Evolutionary conservation across 2,888 invertebrate species (phyloP).

Genomic region (Drosophila kuntzei): DNA sequence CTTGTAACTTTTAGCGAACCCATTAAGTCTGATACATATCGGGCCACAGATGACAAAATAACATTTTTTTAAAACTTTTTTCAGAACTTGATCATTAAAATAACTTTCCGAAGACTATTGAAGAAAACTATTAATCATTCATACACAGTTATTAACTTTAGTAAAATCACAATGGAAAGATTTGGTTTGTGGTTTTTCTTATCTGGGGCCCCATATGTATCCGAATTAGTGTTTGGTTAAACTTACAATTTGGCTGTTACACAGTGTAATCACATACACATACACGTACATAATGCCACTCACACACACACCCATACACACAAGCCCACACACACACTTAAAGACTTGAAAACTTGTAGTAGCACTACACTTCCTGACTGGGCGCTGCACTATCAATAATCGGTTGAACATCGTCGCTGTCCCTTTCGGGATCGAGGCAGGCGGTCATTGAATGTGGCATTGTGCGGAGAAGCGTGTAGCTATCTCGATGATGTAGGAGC

Average conservation of each 20-base stretch:
- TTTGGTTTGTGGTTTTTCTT: too few relatives aligned
- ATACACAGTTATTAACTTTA: too few relatives aligned
- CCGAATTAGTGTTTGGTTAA: neutral
- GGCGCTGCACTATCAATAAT: constrained; percentile 62
- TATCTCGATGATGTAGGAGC: constrained; percentile 79
- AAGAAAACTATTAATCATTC: too few relatives aligned
- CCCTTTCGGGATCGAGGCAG: constrained; percentile 63
- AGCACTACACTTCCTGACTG: constrained; percentile 58
- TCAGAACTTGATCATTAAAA: too few relatives aligned
- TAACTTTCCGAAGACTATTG: too few relatives aligned
- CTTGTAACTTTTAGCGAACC: neutral
- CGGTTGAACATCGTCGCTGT: constrained; percentile 72
- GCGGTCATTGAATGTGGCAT: constrained; percentile 66
- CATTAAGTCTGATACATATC: neutral
- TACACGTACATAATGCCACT: neutral
- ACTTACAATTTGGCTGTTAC: neutral
- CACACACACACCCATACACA: neutral
- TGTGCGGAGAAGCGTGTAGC: constrained; percentile 82
- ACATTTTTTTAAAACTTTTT: too few relatives aligned
- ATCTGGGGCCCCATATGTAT: neutral
- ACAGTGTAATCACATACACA: neutral
- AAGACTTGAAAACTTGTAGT: constrained; percentile 8
- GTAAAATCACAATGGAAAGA: too few relatives aligned
- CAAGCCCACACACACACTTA: constrained; percentile 10
- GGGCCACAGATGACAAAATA: too few relatives aligned